These are phyloP conservation scores for Notamacropus eugenii DNA, from an alignment of 2,797 vertebrate genomes.

Conservation along the genomic window DNA sequence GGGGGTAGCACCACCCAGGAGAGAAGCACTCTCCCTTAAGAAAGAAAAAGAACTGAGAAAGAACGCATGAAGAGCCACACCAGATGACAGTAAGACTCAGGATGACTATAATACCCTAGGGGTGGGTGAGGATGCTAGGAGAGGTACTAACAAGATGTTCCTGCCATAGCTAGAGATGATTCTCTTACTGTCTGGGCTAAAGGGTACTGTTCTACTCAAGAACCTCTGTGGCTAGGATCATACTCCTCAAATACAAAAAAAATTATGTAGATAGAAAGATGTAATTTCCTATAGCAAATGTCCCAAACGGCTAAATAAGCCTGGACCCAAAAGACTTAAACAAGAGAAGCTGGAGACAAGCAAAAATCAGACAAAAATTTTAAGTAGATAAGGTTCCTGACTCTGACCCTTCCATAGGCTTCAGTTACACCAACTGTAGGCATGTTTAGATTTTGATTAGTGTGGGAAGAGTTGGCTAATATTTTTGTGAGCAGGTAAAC, in stretches of 20 bases:
- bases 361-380: conserved; percentile 16
- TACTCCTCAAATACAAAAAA: neutral
- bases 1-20: neutral
- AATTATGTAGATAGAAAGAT: conserved; percentile 4
- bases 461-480: neutral
- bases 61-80: neutral
- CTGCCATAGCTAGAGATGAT: neutral
- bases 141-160: neutral
- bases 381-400: neutral
- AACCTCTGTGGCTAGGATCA: neutral
- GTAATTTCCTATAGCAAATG: neutral
- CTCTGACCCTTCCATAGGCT: neutral
- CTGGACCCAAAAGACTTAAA: conserved; percentile 3
- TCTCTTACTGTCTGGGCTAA: neutral
- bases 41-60: neutral
- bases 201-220: neutral
- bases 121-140: neutral
- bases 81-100: neutral
- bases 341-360: conserved; percentile 9
- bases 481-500: conserved; percentile 29
- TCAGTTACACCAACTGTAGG: neutral
- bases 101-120: neutral
- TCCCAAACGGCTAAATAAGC: conserved; percentile 17
- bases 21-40: neutral
- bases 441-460: neutral